Percentiles rank a stretch among this genome's conserved stretches.
These are phyloP conservation scores for Tarsius wallacei DNA, from an alignment of 2,797 vertebrate species.

Conservation along the genomic window DNA sequence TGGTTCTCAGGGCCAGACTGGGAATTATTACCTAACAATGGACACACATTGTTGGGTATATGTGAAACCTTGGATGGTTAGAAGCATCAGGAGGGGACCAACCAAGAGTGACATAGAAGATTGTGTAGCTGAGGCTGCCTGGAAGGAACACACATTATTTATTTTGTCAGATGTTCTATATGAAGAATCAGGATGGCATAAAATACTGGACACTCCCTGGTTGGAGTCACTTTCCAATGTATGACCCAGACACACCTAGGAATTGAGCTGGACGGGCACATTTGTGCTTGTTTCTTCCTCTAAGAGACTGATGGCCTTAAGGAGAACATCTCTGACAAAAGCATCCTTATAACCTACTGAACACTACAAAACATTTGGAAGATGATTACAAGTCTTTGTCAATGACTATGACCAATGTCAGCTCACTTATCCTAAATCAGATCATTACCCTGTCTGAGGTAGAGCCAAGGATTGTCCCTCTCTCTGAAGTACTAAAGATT, in stretches of 20 bases:
- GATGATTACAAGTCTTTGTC: not conserved
- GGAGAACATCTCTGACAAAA: slow-evolving; percentile 16
- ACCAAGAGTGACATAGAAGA: not conserved
- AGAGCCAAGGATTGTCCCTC: not conserved
- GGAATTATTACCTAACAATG: slow-evolving; percentile 21
- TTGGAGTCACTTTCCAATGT: not conserved
- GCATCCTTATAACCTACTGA: not conserved
- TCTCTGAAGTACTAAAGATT: not conserved
- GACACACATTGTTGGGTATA: not conserved
- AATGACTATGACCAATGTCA: not conserved
- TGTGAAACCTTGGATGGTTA: not conserved
- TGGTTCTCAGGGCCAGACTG: not conserved
- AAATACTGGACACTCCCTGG: not conserved
- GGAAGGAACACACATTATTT: not conserved
- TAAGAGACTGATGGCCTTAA: not conserved
- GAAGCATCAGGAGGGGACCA: not conserved
- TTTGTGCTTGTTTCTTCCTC: not conserved
- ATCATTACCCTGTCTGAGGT: not conserved
- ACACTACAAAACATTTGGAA: not conserved
- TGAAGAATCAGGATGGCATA: not conserved
- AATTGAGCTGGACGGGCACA: not conserved
- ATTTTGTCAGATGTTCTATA: not conserved
- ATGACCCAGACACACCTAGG: not conserved
- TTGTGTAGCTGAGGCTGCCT: not conserved
- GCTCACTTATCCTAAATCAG: not conserved